Conservation (phyloP, 2,113 vertebrate species). For the Enhydra lutris region DNA sequence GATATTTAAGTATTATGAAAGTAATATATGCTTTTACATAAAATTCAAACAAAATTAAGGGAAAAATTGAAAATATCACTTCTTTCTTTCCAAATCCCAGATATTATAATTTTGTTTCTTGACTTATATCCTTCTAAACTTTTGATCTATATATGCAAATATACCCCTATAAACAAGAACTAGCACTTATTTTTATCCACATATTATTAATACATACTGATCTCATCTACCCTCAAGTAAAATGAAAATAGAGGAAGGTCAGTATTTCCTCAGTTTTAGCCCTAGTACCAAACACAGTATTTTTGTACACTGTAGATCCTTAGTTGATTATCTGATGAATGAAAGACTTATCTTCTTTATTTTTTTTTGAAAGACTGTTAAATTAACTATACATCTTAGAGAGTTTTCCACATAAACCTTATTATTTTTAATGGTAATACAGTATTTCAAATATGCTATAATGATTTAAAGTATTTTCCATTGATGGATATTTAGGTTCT, state of each 20-base stretch:
- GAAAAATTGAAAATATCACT: not conserved
- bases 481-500: not conserved
- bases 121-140: not conserved
- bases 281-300: not conserved
- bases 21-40: not conserved
- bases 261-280: not conserved
- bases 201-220: not conserved
- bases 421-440: not conserved
- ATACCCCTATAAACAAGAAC: not conserved
- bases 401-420: not conserved
- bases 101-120: not conserved
- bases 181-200: not conserved
- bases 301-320: not conserved
- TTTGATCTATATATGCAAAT: not conserved
- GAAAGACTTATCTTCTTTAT: not conserved
- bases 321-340: not conserved
- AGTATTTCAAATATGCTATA: not conserved
- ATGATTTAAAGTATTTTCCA: slow-evolving; percentile 9
- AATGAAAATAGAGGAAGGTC: not conserved
- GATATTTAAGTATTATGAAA: not conserved
- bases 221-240: not conserved
- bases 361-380: not conserved
- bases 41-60: not conserved
- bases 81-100: not conserved
- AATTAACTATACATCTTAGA: not conserved